Base-by-base conservation (phyloP, 2,797 vertebrate genomes). In the Sebastes nivosus region DNA sequence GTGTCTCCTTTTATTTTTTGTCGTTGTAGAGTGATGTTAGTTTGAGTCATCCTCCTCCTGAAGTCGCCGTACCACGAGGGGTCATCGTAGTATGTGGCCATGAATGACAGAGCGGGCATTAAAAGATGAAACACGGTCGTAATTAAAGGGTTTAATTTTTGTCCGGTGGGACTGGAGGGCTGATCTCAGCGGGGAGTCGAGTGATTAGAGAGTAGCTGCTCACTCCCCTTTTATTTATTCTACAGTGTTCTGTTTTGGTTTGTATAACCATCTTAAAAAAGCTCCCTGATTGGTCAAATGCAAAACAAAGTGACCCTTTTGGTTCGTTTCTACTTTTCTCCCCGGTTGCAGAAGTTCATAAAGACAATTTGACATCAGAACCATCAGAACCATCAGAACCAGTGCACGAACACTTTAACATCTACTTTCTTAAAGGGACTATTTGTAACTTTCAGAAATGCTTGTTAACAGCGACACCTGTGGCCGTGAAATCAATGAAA, bases 121-220 rank as follows among this genome's bases (percentile, higher is more conserved):
- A 78, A 72, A 81, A 25, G 18, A 58, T 83, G 76, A 80, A 67
- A 80, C 68, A 60, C 30, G 27, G 58, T 20, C 2, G 20, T 57
- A 54, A 85, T 68, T 63, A 66, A 82, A 70, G 71, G 77, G 60
- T 77, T 80, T 85, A 71, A 77, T 86, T 24, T 64, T 61, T 10
- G 57, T 55, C 25, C 34, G 3, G 60, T 72, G 67, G 79, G 74
- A 54, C 72, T 32, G 7, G 36, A 67, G 1, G 81, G 72, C 85
- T 78, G 86, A 88, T 77, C 79, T 85, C 85, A 71, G 8, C n/a
- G 2, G 52, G 67, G 68, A 72, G 58, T 30, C n/a, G 42, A 20
- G 36, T 70, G 81, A 81, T 88, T 70, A 77, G 57, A 76, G 79
- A 60, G 60, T 64, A 79, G 75, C 30, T 27, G 7, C 18, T 77